Conservation (phyloP, 1,140 invertebrate species). For the Anastrepha obliqua region DNA sequence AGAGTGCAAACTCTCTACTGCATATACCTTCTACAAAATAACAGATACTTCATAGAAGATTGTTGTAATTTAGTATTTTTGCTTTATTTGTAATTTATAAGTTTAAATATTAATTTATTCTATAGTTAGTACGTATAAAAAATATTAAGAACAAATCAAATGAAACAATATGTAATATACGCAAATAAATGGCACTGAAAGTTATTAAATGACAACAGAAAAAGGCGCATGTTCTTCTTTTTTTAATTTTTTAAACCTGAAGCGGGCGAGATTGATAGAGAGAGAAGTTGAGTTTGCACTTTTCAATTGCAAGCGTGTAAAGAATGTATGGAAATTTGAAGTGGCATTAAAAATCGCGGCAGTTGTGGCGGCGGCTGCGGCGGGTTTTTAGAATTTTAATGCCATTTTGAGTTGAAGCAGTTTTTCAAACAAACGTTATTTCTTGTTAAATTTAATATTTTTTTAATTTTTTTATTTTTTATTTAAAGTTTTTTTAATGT, state of each 20-base stretch:
- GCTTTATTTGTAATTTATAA: constrained; percentile 50
- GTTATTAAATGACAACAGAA: constrained; percentile 32
- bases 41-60: constrained; percentile 12
- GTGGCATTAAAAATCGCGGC: too few relatives aligned
- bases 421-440: background rate
- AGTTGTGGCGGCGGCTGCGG: too few relatives aligned
- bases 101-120: constrained; percentile 52
- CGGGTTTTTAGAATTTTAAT: too few relatives aligned
- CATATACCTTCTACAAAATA: constrained; percentile 2
- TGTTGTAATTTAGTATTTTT: constrained; percentile 48
- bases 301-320: too few relatives aligned
- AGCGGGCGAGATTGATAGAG: background rate
- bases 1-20: background rate
- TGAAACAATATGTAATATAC: constrained; percentile 2
- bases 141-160: constrained; percentile 21
- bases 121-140: constrained; percentile 29
- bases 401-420: too few relatives aligned
- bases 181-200: constrained; percentile 32
- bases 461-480: too few relatives aligned
- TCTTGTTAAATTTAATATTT: background rate
- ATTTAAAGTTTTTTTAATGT: too few relatives aligned
- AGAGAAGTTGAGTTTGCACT: background rate
- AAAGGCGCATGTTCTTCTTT: background rate
- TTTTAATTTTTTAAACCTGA: background rate
- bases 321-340: too few relatives aligned